Base-by-base conservation (phyloP, 1,140 invertebrate species). In the Temnothorax curvispinosus region DNA sequence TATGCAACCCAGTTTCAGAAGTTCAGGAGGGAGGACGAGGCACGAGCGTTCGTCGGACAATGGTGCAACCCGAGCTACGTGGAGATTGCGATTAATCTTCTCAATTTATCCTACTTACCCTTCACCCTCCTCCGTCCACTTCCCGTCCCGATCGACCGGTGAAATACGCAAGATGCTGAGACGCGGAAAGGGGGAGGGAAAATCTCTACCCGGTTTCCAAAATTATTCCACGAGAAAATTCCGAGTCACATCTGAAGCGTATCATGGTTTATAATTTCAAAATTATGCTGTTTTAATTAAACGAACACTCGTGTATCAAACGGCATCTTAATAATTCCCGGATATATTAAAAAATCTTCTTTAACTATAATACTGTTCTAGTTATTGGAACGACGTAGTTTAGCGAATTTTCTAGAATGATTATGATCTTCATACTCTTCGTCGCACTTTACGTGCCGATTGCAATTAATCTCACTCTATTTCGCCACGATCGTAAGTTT, bases 71-170 rank as follows among this genome's bases (percentile, higher is more conserved):
- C 82, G 89, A 92, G 89, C 88, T 90, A 88, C 74, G 85, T 87
- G 85, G 87, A 86, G 87, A 92, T 92, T 92, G 88, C 87, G 85
- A 91, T 92, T 92, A 91, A 92, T 91, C 89, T 90, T 89, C 87
- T 85, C 90, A 92, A 92, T 89, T 90, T 89, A 89, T 90, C 86
- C 86, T 88, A 84, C 52, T 84, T 75, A 84, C 41, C 27, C 80
- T 60, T 38, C 54, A 9, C 44, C 67, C 50, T 41, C 47, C 35
- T 52, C 47, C 75, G 13, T 50, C 18, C 58, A 50, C 56, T 62
- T 84, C 27, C 41, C 69, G 67, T 74, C 13, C 41, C 27, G 69
- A 35, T 71, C 64, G 77, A 81, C 50, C 78, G 64, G 15, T 27
- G 41, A 75, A 75, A 50, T 84, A 38, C 35, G n/a, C 44, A 74